Evolutionary conservation across 2,113 vertebrate genomes (phyloP).

Genomic region (Laticauda laticaudata): DNA sequence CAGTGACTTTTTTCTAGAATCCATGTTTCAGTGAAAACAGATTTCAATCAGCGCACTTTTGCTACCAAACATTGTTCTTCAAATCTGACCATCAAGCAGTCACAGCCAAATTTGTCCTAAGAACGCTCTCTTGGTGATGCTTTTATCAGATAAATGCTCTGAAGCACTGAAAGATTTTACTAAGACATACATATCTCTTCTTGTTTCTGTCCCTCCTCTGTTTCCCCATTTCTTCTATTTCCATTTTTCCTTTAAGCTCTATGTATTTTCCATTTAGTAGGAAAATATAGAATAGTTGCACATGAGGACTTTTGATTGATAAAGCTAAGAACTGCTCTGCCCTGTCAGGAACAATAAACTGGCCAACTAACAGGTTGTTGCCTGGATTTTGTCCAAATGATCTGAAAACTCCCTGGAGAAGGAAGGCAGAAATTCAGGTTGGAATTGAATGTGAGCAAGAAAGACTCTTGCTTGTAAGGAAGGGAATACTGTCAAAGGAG

Average conservation of each 20-base stretch:
- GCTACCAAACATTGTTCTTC: background rate
- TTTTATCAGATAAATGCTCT: background rate
- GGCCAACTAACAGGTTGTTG: background rate
- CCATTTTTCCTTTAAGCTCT: background rate
- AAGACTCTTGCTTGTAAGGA: background rate
- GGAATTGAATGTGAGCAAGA: background rate
- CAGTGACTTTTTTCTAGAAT: background rate
- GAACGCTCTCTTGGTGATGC: background rate
- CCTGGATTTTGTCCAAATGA: background rate
- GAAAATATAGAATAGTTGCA: background rate
- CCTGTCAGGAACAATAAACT: background rate
- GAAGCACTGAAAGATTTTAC: background rate
- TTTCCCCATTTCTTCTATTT: background rate
- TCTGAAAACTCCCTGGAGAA: background rate
- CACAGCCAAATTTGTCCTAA: background rate
- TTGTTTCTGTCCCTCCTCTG: no score
- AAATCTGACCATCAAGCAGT: background rate
- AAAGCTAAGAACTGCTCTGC: background rate
- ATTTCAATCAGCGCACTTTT: background rate
- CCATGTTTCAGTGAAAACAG: background rate
- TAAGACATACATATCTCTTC: background rate
- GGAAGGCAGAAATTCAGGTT: background rate
- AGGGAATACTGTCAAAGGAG: background rate
- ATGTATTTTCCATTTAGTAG: background rate
- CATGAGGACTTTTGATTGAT: background rate